Conservation (phyloP, 2,888 invertebrate species). For the Athalia rosae region DNA sequence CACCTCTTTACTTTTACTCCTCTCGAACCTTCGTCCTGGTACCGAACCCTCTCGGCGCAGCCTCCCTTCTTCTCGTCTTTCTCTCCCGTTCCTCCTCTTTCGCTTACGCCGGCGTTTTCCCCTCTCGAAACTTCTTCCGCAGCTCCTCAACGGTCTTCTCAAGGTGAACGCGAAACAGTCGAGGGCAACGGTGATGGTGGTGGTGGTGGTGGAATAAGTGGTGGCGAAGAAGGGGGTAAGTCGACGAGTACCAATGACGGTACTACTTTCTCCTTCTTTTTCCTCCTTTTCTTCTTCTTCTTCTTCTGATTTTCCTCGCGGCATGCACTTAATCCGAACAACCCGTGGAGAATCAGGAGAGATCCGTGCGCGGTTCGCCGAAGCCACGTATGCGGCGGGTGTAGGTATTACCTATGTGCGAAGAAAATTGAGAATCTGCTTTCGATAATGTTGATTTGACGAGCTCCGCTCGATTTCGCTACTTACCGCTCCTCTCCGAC, state of each 20-base stretch:
- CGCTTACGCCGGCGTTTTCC: neutral
- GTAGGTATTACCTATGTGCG: too few species aligned
- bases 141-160: neutral
- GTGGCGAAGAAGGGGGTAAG: too few species aligned
- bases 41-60: slow-evolving; percentile 17
- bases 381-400: too few species aligned
- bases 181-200: too few species aligned
- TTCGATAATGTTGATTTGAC: slow-evolving; percentile 42
- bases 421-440: neutral
- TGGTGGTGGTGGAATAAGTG: too few species aligned
- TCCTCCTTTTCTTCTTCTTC: neutral
- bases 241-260: neutral
- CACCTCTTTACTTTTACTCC: slow-evolving; percentile 11
- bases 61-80: slow-evolving; percentile 5
- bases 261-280: neutral
- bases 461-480: slow-evolving; percentile 31
- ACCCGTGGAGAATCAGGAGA: slow-evolving; percentile 20
- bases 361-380: too few species aligned
- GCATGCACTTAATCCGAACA: slow-evolving; percentile 10
- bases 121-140: slow-evolving; percentile 9
- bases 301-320: slow-evolving; percentile 7
- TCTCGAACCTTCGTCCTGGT: slow-evolving; percentile 17
- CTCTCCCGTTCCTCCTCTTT: neutral
- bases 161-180: neutral
- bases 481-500: slow-evolving; percentile 33